Conservation (phyloP, 2,113 vertebrate genomes). For the Corythornis vintsioides region DNA sequence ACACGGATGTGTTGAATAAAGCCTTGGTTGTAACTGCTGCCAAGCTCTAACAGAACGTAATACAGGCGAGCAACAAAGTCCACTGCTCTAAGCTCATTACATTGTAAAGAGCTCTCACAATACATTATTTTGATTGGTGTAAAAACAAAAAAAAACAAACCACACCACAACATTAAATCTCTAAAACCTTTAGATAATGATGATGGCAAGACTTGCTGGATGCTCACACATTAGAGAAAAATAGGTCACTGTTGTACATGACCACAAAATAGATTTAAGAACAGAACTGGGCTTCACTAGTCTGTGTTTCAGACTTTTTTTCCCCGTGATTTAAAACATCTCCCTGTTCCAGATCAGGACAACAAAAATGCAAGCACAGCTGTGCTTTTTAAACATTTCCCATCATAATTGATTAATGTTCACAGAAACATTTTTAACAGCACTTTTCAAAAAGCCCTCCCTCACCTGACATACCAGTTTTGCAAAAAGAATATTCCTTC, state of each 20-base stretch:
- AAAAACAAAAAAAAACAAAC: background rate
- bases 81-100: conserved; percentile 43
- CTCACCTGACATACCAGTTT: background rate
- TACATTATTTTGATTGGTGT: conserved; percentile 54
- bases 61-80: conserved; percentile 27
- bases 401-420: background rate
- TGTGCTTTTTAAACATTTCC: background rate
- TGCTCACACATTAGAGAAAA: background rate
- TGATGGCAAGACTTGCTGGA: background rate
- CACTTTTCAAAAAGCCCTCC: background rate
- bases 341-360: background rate
- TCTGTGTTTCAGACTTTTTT: background rate
- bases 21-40: conserved; percentile 41
- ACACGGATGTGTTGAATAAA: conserved; percentile 52
- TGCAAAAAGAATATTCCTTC: background rate
- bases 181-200: conserved; percentile 37
- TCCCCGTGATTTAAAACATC: background rate
- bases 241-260: background rate
- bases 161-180: conserved; percentile 7
- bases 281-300: background rate
- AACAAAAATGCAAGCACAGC: background rate
- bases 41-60: conserved; percentile 39
- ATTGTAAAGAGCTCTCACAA: conserved; percentile 36
- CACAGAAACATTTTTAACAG: background rate
- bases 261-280: background rate